Evolutionary conservation across 2,888 invertebrate species (phyloP).

Genomic region (Epirrhoe tristata): DNA sequence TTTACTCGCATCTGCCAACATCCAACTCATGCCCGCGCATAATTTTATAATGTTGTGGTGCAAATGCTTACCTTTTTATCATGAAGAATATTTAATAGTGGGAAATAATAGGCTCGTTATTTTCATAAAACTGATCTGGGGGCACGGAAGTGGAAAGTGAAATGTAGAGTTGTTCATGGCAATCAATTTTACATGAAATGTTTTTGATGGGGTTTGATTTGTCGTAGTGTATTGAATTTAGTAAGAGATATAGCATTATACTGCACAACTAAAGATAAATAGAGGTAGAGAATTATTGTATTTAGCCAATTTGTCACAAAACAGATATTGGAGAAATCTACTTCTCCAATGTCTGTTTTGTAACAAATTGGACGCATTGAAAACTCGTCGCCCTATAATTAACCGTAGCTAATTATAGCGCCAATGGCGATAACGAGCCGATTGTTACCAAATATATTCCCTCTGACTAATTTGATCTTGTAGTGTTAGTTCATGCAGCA

Average conservation of each 20-base stretch:
- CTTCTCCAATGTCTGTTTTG: background rate
- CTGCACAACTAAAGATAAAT: too few species aligned
- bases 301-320: too few species aligned
- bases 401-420: constrained; percentile 16
- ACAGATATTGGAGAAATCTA: too few species aligned
- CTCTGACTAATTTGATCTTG: constrained; percentile 16
- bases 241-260: too few species aligned
- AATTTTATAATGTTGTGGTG: constrained; percentile 22
- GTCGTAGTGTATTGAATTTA: too few species aligned
- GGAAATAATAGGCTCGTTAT: too few species aligned
- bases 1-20: constrained; percentile 12
- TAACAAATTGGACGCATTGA: background rate
- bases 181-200: too few species aligned
- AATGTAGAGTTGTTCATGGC: too few species aligned
- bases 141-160: too few species aligned
- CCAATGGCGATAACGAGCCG: constrained; percentile 17
- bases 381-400: constrained; percentile 5
- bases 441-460: constrained; percentile 21
- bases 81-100: constrained; percentile 1
- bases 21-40: constrained; percentile 21
- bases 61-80: constrained; percentile 7
- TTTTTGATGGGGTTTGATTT: too few species aligned
- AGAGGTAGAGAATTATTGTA: too few species aligned
- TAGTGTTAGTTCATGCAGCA: constrained; percentile 1
- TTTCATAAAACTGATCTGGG: too few species aligned